A percentile compares a stretch with the other conserved stretches of the same genome.
phyloP scores from a whole-genome alignment of 2,888 invertebrate species.

The Eremobia ochroleuca region DNA sequence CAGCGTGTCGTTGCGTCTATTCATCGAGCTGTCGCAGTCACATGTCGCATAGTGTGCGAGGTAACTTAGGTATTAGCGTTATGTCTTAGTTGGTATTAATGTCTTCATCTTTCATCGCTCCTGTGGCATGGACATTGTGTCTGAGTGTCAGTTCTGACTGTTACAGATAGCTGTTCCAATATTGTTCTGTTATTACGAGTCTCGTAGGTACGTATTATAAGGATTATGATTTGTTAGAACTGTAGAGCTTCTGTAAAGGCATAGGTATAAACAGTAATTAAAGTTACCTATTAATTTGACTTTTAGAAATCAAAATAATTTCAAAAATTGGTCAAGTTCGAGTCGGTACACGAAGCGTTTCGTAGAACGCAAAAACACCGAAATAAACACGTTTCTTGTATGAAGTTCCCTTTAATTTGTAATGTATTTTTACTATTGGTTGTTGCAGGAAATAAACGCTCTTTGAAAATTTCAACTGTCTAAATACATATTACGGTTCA shows the following conservation, averaged over 20 bases:
- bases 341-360: no score
- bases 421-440: no score
- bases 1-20: not conserved
- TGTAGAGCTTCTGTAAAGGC: not conserved
- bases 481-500: no score
- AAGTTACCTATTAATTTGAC: not conserved
- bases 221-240: not conserved
- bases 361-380: no score
- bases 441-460: no score
- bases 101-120: slow-evolving; percentile 31
- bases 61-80: not conserved
- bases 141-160: not conserved
- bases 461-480: no score
- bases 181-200: not conserved
- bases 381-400: no score
- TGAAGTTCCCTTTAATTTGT: no score
- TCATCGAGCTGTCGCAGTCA: not conserved
- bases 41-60: not conserved
- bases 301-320: not conserved
- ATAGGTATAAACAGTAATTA: not conserved
- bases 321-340: not conserved
- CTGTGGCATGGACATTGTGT: slow-evolving; percentile 15
- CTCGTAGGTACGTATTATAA: not conserved
- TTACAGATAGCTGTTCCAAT: slow-evolving; percentile 16
- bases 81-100: slow-evolving; percentile 29